Evolutionary conservation across 2,888 invertebrate species (phyloP), one percentile per base, ranked within the genome.

Genomic region (Athalia rosae): DNA sequence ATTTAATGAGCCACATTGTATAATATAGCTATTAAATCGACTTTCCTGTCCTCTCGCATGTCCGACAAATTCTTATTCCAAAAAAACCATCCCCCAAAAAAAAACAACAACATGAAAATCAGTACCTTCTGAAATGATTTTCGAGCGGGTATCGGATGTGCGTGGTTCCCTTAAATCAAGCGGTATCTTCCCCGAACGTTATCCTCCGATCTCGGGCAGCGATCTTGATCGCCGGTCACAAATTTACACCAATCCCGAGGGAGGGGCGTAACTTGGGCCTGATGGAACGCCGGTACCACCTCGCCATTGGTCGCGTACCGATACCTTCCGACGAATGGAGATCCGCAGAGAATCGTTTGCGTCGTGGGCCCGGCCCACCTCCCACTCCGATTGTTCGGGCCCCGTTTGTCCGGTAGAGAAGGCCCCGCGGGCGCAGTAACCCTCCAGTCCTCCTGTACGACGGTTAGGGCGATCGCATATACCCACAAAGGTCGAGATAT

Each of bases 361-460:
- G 84, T 83, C 85, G 82, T 80, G 76, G 81, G 85, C 85, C 81
- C 81, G 80, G 77, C 82, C 84, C 80, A 81, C 79, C 77, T 77
- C 80, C 79, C 79, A 81, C 79, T 77, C 45, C 66, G 79, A 81
- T 80, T 67, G 71, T 28, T 67, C 76, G 66, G 78, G 76, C 79
- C 79, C 80, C 85, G 83, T 83, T 86, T 87, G 86, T 86, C 88
- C 88, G 88, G 89, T 89, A 88, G 89, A 88, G 86, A 89, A 89
- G 89, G 89, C 89, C 89, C 89, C 86, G 87, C 89, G 88, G 89
- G 89, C 89, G 85, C 89, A 89, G 89, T 90, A 88, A 89, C 89
- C 89, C 89, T 88, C 89, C 85, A 89, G 89, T 89, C 87, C 85
- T 89, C 88, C 87, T 87, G 86, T 86, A 87, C 88, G 89, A 89